phyloP scores from a whole-genome alignment of 2,113 vertebrate genomes.

The Furnarius figulus region DNA sequence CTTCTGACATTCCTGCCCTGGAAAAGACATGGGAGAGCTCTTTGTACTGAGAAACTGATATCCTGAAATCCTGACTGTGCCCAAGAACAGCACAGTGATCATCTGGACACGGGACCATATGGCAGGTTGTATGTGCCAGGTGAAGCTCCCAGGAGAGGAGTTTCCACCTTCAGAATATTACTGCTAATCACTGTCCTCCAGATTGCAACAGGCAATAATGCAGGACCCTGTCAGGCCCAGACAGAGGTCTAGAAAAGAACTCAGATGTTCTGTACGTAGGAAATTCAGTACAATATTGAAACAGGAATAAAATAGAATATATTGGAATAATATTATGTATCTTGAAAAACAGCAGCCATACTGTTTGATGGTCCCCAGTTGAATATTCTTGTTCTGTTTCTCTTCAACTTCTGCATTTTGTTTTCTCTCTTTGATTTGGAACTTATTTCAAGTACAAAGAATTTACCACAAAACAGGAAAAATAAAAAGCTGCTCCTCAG shows the following conservation, averaged over 20 bases:
- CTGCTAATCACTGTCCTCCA: background rate
- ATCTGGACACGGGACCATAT: background rate
- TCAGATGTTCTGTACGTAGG: rapidly evolving
- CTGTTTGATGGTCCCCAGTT: background rate
- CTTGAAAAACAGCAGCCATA: background rate
- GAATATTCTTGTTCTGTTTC: background rate
- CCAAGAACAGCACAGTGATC: background rate
- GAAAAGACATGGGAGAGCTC: background rate
- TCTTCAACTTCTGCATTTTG: background rate
- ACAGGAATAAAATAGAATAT: background rate
- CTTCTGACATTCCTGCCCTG: background rate
- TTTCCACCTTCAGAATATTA: background rate
- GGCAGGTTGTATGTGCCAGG: background rate
- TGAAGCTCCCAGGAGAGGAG: background rate
- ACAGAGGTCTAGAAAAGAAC: background rate
- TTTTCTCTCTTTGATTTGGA: background rate
- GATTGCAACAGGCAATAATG: background rate
- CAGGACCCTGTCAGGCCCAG: background rate
- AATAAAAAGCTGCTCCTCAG: background rate
- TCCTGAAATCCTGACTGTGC: background rate
- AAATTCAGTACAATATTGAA: background rate
- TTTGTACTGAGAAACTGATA: background rate
- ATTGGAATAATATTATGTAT: background rate
- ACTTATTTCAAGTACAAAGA: constrained; percentile 8
- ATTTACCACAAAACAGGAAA: background rate